Conservation (phyloP, 2,888 invertebrate species). For the Drosophila prostipennis region DNA sequence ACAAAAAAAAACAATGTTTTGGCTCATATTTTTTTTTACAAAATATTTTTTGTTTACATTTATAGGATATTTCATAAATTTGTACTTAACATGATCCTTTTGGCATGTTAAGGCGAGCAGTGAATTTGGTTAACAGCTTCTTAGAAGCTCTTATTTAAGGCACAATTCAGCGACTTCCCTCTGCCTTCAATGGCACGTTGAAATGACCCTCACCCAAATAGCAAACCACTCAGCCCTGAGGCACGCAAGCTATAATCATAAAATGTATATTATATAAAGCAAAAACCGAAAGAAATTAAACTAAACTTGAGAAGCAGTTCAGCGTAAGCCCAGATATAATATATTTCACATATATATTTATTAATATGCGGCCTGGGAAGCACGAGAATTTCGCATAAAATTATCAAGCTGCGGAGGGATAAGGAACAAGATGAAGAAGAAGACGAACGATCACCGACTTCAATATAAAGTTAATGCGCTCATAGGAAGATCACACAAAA, state of each 20-base stretch:
- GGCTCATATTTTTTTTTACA: too few relatives aligned
- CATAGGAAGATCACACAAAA: slow-evolving; percentile 18
- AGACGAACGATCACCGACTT: slow-evolving; percentile 5
- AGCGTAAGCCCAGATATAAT: slow-evolving; percentile 6
- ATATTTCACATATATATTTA: slow-evolving; percentile 1
- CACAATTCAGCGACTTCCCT: slow-evolving; percentile 20
- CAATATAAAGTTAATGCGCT: slow-evolving; percentile 29
- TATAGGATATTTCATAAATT: too few relatives aligned
- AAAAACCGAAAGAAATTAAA: slow-evolving; percentile 9
- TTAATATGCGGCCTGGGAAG: slow-evolving; percentile 52
- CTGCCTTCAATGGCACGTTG: slow-evolving; percentile 14
- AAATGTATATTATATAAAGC: slow-evolving; percentile 18
- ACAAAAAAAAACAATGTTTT: too few relatives aligned
- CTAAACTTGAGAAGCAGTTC: slow-evolving; percentile 22
- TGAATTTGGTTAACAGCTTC: too few relatives aligned
- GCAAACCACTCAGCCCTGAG: slow-evolving; percentile 52
- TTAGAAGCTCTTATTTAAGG: neutral
- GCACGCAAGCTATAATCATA: slow-evolving; percentile 64
- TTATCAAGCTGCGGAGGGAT: slow-evolving; percentile 33
- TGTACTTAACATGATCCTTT: too few relatives aligned
- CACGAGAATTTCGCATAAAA: slow-evolving; percentile 77
- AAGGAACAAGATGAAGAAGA: neutral
- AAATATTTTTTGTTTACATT: too few relatives aligned
- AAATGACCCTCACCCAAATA: slow-evolving; percentile 74
- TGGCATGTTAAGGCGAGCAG: too few relatives aligned